Evolutionary conservation across 2,113 vertebrate species (phyloP).

Genomic region (Nanorana parkeri): DNA sequence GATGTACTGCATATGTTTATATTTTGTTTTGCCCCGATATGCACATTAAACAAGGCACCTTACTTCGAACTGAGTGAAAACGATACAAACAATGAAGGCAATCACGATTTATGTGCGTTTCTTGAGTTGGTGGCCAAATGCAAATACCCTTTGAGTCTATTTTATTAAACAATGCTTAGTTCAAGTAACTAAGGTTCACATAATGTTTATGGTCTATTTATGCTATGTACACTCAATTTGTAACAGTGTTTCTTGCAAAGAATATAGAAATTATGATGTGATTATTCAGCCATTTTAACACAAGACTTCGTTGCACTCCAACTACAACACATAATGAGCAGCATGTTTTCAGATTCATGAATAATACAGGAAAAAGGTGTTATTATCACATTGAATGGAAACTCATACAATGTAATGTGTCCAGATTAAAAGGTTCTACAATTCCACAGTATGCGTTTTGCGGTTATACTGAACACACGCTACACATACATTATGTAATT

Average conservation of each 20-base stretch:
- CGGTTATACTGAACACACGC: constrained; percentile 1
- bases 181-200: too few relatives aligned
- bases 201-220: too few relatives aligned
- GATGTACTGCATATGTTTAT: too few relatives aligned
- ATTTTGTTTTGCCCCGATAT: too few relatives aligned
- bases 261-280: not conserved
- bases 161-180: too few relatives aligned
- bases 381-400: constrained; percentile 14
- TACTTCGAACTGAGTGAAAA: too few relatives aligned
- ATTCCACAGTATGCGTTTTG: constrained; percentile 21
- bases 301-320: not conserved
- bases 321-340: constrained; percentile 5
- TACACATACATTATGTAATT: constrained; percentile 34
- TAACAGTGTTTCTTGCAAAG: not conserved
- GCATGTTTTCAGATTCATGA: not conserved
- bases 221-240: too few relatives aligned
- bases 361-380: constrained; percentile 15
- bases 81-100: too few relatives aligned
- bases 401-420: constrained; percentile 29
- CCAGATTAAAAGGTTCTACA: constrained; percentile 11
- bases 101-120: too few relatives aligned
- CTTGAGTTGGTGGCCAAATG: too few relatives aligned
- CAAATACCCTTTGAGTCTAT: too few relatives aligned
- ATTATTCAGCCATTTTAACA: not conserved
- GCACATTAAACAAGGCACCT: too few relatives aligned